phyloP scores from a whole-genome alignment of 2,797 vertebrate genomes.

The Rhincodon typus region DNA sequence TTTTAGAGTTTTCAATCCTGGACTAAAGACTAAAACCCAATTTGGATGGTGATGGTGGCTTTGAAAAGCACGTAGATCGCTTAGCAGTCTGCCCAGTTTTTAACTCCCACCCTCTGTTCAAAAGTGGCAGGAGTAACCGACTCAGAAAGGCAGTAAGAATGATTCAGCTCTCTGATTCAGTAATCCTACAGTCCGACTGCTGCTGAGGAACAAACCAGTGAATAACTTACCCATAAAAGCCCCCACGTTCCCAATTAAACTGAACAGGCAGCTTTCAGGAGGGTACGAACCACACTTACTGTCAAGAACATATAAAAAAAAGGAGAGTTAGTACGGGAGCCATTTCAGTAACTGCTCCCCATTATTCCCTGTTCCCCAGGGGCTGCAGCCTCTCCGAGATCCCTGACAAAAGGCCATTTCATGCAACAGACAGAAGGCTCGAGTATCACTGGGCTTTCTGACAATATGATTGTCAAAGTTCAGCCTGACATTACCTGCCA shows the following conservation, averaged over 20 bases:
- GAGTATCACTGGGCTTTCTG: background rate
- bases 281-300: conserved; percentile 85
- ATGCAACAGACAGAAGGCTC: background rate
- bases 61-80: background rate
- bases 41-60: too few species aligned
- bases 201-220: background rate
- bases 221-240: conserved; percentile 85
- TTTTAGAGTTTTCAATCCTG: background rate
- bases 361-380: background rate
- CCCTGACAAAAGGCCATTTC: background rate
- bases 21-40: background rate
- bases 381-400: background rate
- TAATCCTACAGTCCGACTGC: background rate
- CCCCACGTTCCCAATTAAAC: conserved; percentile 83
- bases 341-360: background rate
- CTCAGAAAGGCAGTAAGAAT: background rate
- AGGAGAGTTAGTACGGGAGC: background rate
- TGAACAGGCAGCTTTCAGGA: conserved; percentile 89
- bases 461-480: background rate
- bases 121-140: background rate
- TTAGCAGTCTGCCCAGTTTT: background rate
- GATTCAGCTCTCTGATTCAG: background rate
- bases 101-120: background rate
- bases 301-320: conserved; percentile 38
- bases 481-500: background rate